phyloP scores from a whole-genome alignment of 2,888 invertebrate species.

The Hipparchia sbordonii region DNA sequence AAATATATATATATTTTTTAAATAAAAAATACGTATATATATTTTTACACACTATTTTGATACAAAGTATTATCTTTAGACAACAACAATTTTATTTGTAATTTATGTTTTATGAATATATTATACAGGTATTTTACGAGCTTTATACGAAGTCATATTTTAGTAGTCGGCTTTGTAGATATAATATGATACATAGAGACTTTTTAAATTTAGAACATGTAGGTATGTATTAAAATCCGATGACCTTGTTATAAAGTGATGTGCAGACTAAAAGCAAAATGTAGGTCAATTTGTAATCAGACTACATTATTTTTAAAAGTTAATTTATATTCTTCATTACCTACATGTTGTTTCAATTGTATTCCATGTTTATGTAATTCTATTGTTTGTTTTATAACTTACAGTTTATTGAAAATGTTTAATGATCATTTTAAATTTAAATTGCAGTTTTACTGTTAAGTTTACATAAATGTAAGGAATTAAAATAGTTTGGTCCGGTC shows the following conservation, averaged over 20 bases:
- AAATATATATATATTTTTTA: no score
- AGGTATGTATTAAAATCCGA: conserved; percentile 17
- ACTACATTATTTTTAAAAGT: conserved; percentile 14
- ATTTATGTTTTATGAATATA: no score
- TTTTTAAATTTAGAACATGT: conserved; percentile 18
- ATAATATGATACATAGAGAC: background rate
- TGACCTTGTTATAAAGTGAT: conserved; percentile 27
- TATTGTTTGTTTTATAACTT: background rate
- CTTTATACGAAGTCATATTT: background rate
- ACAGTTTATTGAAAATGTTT: background rate
- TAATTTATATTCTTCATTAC: background rate
- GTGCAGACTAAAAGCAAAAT: conserved; percentile 20
- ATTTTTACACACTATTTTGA: no score
- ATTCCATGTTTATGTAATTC: background rate
- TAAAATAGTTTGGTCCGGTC: no score
- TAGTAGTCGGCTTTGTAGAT: background rate
- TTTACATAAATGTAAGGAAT: no score
- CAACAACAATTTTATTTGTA: no score
- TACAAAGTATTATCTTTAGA: no score
- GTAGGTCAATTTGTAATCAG: conserved; percentile 24
- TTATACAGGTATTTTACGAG: background rate
- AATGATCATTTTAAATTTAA: background rate
- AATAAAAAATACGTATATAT: no score
- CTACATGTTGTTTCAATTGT: conserved; percentile 1
- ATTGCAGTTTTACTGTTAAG: no score